Evolutionary conservation across 2,888 invertebrate species (phyloP).

Genomic region (Mythimna albipuncta): DNA sequence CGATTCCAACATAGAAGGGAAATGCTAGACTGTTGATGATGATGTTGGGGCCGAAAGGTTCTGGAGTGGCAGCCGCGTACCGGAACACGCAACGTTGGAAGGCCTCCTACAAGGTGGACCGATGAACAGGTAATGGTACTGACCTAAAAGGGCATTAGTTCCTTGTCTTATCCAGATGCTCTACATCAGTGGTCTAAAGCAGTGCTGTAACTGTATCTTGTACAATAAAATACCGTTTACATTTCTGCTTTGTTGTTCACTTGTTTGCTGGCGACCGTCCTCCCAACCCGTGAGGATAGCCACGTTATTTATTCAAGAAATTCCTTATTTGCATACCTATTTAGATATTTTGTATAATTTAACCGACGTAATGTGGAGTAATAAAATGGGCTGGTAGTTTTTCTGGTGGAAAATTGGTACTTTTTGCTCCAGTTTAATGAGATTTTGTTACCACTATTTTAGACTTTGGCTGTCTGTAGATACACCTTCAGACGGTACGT

Average conservation of each 20-base stretch:
- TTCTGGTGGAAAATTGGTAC: background rate
- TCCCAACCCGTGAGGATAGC: slow-evolving; percentile 66
- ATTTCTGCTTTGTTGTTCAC: slow-evolving; percentile 79
- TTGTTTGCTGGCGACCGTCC: slow-evolving; percentile 71
- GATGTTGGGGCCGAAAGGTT: too few species aligned
- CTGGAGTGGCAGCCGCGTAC: too few species aligned
- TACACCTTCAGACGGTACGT: too few species aligned
- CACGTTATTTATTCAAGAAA: slow-evolving; percentile 73
- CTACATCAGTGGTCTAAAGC: slow-evolving; percentile 53
- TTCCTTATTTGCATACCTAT: slow-evolving; percentile 69
- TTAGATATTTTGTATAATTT: slow-evolving; percentile 60
- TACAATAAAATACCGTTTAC: slow-evolving; percentile 82
- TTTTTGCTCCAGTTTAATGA: background rate
- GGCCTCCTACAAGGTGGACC: too few species aligned
- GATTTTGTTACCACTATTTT: background rate
- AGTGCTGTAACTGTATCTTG: slow-evolving; percentile 73
- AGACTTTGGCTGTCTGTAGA: background rate
- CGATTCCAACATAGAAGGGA: background rate
- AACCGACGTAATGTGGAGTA: slow-evolving; percentile 21
- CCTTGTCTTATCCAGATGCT: slow-evolving; percentile 46
- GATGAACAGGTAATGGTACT: too few species aligned
- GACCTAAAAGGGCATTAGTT: too few species aligned
- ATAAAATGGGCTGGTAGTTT: slow-evolving; percentile 24
- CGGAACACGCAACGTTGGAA: too few species aligned
- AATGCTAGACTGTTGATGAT: background rate